A percentile compares a stretch with the other conserved stretches of the same genome.
These are phyloP conservation scores for Drosophila kambysellisi DNA, from an alignment of 2,888 invertebrate species.

Conservation along the genomic window DNA sequence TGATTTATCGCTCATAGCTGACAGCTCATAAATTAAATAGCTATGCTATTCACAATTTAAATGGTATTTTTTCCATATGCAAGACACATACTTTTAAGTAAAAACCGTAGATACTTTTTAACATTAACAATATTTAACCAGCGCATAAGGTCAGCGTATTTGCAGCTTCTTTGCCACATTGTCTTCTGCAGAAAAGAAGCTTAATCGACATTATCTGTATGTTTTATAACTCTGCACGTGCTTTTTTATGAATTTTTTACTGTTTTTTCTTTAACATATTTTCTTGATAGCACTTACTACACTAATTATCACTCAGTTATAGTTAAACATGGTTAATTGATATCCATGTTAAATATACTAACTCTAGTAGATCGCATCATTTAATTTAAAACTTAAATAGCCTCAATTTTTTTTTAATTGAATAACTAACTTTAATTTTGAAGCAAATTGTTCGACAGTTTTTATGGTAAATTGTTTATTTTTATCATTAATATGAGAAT, in stretches of 20 bases:
- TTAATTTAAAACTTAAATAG: neutral
- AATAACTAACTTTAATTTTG: neutral
- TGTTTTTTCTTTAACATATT: neutral
- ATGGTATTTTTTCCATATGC: neutral
- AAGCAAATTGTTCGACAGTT: neutral
- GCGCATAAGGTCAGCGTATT: neutral
- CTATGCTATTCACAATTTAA: neutral
- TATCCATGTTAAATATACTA: neutral
- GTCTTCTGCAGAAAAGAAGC: neutral
- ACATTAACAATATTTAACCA: neutral
- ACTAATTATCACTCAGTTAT: neutral
- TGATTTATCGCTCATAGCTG: conserved; percentile 11
- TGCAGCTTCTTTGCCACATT: neutral
- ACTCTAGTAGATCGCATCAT: neutral
- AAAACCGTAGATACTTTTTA: neutral
- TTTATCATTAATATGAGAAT: neutral
- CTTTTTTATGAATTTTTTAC: neutral
- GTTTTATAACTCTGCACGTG: neutral
- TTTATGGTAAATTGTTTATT: neutral
- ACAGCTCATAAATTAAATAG: neutral
- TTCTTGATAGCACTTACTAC: neutral
- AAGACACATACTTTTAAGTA: neutral
- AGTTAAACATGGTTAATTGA: neutral
- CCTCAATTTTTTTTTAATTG: neutral
- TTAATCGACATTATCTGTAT: neutral